Base-by-base conservation (phyloP, 2,888 invertebrate species). In the Coelogynopora nodosa region DNA sequence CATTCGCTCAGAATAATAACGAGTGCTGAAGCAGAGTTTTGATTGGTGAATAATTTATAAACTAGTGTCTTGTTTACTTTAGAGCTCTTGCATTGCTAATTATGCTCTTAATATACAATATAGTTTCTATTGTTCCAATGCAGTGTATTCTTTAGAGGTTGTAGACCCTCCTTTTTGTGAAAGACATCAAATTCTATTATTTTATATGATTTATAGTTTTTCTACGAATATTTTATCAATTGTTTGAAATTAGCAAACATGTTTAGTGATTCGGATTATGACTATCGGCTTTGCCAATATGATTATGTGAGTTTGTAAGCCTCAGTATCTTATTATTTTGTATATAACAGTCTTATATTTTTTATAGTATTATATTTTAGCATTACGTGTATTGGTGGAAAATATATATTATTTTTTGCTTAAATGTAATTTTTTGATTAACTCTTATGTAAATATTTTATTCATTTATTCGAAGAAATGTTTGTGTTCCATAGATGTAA, bases 221-320 rank as follows among this genome's bases (percentile, higher is more conserved):
- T 18, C 18, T 49, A 49, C 18, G 18, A 5, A 5, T 49, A 49
- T 18, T 49, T 18, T 13, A 49, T 13, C 5, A 13, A 49, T 49
- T n/a, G n/a, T n/a, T n/a, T n/a, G n/a, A n/a, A 49, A 49, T 49
- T 49, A 49, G 49, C 18, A 13, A 18, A 13, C 49, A 74, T 74
- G 74, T 74, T 74, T 74, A 23, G 2, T 2, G 74, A 74, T 74
- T 26, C 74, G 18, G 74, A 74, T 74, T 74, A 23, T 74, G 74
- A 74, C 74, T 74, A 74, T 74, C 74, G 74, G 23, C 18, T 74
- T 74, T 74, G 23, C 18, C 74, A 74, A 5, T 74, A 74, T 74
- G 74, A 74, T 74, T 13, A 74, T 26, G 74, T 74, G 27, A 74
- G 74, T 74, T 74, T n/a, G n/a, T n/a, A n/a, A n/a, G n/a, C n/a